Base-by-base conservation (phyloP, 2,113 vertebrate species). In the Propithecus coquereli region DNA sequence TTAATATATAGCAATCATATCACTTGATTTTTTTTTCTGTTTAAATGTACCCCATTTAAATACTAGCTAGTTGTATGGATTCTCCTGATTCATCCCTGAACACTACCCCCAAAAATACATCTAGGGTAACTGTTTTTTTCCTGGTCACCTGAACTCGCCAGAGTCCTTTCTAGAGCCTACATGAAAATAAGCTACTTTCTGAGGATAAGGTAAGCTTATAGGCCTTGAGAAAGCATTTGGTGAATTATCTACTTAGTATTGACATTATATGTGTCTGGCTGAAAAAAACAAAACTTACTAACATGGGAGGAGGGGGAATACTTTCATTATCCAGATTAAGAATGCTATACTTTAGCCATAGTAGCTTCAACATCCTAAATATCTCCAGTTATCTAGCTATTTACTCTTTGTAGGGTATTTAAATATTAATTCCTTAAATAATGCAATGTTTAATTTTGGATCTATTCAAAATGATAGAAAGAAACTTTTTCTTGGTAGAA, bases 381-480 rank as follows among this genome's bases (percentile, higher is more conserved):
- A 90, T 74, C 63, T 80, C 34, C 16, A 90, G 54, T 79, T 94
- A 40, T 90, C n/a, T 70, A 94, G 20, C 25, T 89, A 37, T 66
- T 95, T 94, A 86, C 4, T 79, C 93, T 90, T 68, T 70, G 23
- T 91, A 16, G 3, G 14, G 14, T 82, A 57, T 70, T 94, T 94
- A 52, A 87, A 88, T 88, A 54, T 90, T 95, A 80, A 70, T 94
- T 95, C 40, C 18, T 91, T 93, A 91, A 83, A 87, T 66, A 86
- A 30, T 32, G 10, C 32, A 86, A 17, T 79, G 17, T 85, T 95
- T 93, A 59, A 90, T 66, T 94, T 91, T 43, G 37, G 17, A 50
- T 92, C 52, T 97, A 32, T 45, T 91, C 59, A 96, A 94, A 96
- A 81, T 45, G 10, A 81, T 94, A 40, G 8, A 87, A 95, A 95